Percentiles rank a stretch among this genome's conserved stretches.
phyloP scores from a whole-genome alignment of 2,888 invertebrate genomes.

The Drosophila pseudotalamancana region DNA sequence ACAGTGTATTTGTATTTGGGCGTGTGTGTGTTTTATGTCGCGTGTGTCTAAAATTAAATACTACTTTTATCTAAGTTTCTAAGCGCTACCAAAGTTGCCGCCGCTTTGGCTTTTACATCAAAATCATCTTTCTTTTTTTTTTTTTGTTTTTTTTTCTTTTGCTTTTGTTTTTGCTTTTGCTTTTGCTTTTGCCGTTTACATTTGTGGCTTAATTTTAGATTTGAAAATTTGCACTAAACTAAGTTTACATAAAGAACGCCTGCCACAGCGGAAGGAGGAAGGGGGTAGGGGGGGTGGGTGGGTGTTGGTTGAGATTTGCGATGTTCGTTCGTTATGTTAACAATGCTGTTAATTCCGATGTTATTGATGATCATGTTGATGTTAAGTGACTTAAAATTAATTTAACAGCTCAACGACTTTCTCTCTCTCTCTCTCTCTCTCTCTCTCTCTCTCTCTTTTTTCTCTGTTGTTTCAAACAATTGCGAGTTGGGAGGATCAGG shows the following conservation, averaged over 20 bases:
- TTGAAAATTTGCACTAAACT: conserved; percentile 19
- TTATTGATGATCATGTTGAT: conserved; percentile 12
- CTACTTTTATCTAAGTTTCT: conserved; percentile 30
- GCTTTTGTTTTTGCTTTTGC: neutral
- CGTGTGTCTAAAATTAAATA: conserved; percentile 32
- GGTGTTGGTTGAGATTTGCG: neutral
- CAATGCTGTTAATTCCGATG: conserved; percentile 8
- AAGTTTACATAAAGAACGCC: conserved; percentile 2
- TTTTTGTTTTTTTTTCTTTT: neutral
- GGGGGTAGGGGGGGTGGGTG: neutral
- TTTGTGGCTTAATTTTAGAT: conserved; percentile 3
- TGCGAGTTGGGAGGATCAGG: conserved; percentile 1
- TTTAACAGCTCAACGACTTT: conserved; percentile 53
- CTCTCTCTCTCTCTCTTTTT: neutral
- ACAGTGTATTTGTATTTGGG: conserved; percentile 17
- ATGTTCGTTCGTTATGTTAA: conserved; percentile 9
- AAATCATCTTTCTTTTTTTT: neutral
- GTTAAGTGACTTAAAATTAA: conserved; percentile 54
- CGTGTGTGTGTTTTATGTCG: conserved; percentile 10
- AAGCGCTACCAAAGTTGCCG: conserved; percentile 28
- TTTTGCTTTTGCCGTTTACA: neutral
- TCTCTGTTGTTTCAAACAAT: conserved; percentile 30
- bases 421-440: neutral
- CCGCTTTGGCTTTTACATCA: neutral
- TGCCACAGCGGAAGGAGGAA: neutral